Conservation (phyloP, 2,113 vertebrate species). For the Microcebus murinus region DNA sequence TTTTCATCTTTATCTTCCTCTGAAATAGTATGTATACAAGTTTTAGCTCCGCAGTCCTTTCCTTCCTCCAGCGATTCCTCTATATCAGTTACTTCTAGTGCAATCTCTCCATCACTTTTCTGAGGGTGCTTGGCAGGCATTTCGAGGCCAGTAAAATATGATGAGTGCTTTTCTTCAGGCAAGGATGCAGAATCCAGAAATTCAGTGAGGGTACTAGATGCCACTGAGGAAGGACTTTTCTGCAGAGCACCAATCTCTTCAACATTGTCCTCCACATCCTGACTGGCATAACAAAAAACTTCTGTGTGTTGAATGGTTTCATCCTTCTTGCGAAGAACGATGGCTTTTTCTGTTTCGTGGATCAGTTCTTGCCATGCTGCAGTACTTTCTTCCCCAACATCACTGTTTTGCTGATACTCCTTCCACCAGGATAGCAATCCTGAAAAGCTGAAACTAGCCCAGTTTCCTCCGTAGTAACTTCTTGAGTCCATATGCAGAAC, state of each 20-base stretch:
- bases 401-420: conserved; percentile 86
- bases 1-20: not conserved
- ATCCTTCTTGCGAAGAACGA: conserved; percentile 51
- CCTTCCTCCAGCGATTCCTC: conserved; percentile 64
- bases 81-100: not conserved
- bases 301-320: conserved; percentile 82
- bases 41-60: not conserved
- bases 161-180: not conserved
- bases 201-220: not conserved
- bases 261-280: conserved; percentile 83
- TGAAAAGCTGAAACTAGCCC: conserved; percentile 97
- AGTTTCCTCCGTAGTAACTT: conserved; percentile 95
- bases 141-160: not conserved
- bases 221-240: conserved; percentile 56
- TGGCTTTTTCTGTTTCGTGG: conserved; percentile 58
- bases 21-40: not conserved
- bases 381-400: not conserved
- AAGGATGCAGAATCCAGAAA: not conserved
- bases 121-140: not conserved
- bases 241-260: conserved; percentile 79
- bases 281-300: conserved; percentile 90
- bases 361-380: conserved; percentile 40
- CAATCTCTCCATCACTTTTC: not conserved
- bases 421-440: conserved; percentile 94
- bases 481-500: conserved; percentile 80